Base-by-base conservation (phyloP, 2,113 vertebrate genomes). In the Genyomyrus donnyi region DNA sequence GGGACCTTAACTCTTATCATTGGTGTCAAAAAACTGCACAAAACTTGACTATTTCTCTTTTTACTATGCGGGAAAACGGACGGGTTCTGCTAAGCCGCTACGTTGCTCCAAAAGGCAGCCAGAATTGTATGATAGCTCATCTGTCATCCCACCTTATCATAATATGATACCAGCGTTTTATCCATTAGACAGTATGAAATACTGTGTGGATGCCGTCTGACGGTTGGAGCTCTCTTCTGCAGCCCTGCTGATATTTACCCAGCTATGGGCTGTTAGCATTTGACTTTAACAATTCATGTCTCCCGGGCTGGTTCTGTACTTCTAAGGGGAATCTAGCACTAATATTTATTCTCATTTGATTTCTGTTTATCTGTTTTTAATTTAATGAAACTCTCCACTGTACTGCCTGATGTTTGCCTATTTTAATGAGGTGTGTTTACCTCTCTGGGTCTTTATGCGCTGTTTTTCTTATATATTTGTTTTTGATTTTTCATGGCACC, bases 381-480 rank as follows among this genome's bases (percentile, higher is more conserved):
- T 80, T 80, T 80, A 80, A 80, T 42, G 74, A 80, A 35, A 35
- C 74, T 80, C 74, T 80, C 35, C 35, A 80, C 74, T 77, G 70
- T 77, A 39, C 27, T 42, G 15, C 35, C 74, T 4, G 13, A 27
- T 31, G n/a, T 70, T 31, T 70, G 62, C 27, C 62, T 70, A 31
- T 66, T 77, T 77, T 77, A 77, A 39, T 77, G 27, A 77, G 70
- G 70, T 77, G 11, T 77, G 70, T 77, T 77, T 15, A 39, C 70
- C 70, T 35, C 31, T 80, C 74, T 39, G 7, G 74, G 74, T 80
- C 74, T 80, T 80, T 80, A 80, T 80, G 3, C 6, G 3, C 35
- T 80, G 35, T 80, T 80, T 53, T 80, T 80, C 74, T 80, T 80
- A 35, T 80, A 80, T 80, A 19, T 80, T 80, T 80, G 74, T 42